Evolutionary conservation across 1,140 invertebrate species (phyloP).

Genomic region (Hermetia illucens): DNA sequence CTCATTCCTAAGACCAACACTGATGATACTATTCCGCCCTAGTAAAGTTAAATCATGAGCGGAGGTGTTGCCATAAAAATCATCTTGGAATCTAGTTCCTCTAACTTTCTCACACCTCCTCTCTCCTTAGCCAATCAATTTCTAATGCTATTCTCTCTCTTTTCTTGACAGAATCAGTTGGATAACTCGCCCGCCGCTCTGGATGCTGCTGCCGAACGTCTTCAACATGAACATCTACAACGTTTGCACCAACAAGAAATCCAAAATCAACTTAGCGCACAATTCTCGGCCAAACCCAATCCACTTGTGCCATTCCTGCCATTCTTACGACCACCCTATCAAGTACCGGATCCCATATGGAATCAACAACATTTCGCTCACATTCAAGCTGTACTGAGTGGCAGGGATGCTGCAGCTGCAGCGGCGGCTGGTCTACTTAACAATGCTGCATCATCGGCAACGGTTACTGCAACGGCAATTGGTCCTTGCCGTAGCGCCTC

Average conservation of each 20-base stretch:
- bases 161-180: no score
- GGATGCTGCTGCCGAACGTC: no score
- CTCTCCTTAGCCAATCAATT: no score
- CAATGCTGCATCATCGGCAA: conserved; percentile 1
- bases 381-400: conserved; percentile 24
- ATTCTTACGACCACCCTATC: conserved; percentile 14
- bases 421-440: conserved; percentile 18
- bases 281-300: conserved; percentile 5
- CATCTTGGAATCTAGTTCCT: no score
- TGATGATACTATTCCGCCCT: no score
- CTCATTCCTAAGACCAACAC: no score
- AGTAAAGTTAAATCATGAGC: no score
- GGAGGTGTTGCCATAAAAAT: no score
- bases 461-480: background rate
- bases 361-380: conserved; percentile 19
- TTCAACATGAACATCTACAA: background rate
- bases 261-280: background rate
- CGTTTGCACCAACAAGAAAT: background rate
- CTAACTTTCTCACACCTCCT: no score
- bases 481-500: background rate
- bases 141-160: no score
- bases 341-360: conserved; percentile 19
- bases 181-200: no score
- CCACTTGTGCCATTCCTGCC: conserved; percentile 19
- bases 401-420: no score